Percentiles rank a stretch among this genome's conserved stretches.
Evolutionary conservation across 1,140 invertebrate species (phyloP).

Genomic region (Lithobius niger): DNA sequence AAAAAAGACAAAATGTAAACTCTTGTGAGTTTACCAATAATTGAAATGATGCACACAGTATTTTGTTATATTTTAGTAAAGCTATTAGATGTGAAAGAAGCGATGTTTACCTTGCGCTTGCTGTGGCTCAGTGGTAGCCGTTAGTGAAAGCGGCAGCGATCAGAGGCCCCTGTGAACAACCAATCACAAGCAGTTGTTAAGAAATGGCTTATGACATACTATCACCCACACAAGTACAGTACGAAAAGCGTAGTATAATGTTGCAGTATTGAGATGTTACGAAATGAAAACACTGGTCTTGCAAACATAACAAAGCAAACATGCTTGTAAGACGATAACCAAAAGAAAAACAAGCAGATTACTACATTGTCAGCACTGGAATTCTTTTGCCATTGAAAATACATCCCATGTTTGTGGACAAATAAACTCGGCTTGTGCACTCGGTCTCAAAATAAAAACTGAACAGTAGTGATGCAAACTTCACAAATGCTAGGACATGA

Average conservation of each 20-base stretch:
- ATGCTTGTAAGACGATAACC: neutral
- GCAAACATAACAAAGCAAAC: neutral
- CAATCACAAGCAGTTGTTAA: neutral
- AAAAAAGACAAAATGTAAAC: no score
- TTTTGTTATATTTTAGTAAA: no score
- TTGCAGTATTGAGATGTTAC: neutral
- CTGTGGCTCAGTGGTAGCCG: conserved; percentile 67
- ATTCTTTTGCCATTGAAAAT: no score
- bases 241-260: neutral
- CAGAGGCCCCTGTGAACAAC: conserved; percentile 56
- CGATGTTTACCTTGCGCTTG: conserved; percentile 6
- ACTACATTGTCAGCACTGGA: no score
- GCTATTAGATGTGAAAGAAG: no score
- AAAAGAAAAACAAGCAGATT: neutral
- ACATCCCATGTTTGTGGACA: no score
- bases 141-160: conserved; percentile 88
- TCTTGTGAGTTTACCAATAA: no score
- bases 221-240: neutral
- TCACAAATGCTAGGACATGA: no score
- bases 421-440: no score
- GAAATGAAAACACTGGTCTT: neutral
- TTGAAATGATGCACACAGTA: no score
- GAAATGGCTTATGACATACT: neutral
- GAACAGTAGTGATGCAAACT: no score
- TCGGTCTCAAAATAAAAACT: no score